These are phyloP conservation scores for Pseudopleuronectes americanus DNA, from an alignment of 2,797 vertebrate species.

Conservation along the genomic window DNA sequence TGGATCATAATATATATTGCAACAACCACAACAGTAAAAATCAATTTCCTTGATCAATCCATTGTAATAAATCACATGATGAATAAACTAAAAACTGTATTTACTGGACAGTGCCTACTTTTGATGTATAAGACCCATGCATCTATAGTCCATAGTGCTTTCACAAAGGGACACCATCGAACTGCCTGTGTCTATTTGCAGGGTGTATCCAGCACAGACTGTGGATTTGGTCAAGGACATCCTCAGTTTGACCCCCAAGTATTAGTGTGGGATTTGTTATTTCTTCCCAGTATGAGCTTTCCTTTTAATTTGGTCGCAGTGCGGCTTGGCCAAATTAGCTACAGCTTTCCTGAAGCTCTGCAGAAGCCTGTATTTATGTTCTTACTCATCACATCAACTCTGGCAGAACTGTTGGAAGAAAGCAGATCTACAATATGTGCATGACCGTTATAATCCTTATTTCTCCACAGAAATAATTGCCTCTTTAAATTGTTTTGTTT, in stretches of 20 bases:
- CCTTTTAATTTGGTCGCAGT: conserved; percentile 54
- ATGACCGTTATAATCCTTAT: no score
- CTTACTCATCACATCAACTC: conserved; percentile 44
- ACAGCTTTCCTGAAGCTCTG: conserved; percentile 45
- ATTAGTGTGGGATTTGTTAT: conserved; percentile 45
- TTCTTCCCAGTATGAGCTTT: conserved; percentile 31
- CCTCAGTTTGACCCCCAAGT: conserved; percentile 37
- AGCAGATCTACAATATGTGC: neutral
- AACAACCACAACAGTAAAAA: conserved; percentile 2
- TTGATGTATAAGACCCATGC: neutral
- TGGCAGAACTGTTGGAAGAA: conserved; percentile 12
- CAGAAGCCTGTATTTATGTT: conserved; percentile 45
- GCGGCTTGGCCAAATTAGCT: conserved; percentile 49
- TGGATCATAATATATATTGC: neutral
- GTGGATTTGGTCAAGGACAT: conserved; percentile 18
- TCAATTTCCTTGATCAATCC: neutral
- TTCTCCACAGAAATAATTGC: no score
- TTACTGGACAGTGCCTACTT: neutral
- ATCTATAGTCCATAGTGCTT: neutral
- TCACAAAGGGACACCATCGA: neutral
- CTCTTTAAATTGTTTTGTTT: no score
- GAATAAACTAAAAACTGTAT: no score
- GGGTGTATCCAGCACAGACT: conserved; percentile 3
- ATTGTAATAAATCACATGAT: neutral
- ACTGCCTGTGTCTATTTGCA: neutral